These are phyloP conservation scores for Orius insidiosus DNA, from an alignment of 1,140 invertebrate genomes.

Conservation along the genomic window DNA sequence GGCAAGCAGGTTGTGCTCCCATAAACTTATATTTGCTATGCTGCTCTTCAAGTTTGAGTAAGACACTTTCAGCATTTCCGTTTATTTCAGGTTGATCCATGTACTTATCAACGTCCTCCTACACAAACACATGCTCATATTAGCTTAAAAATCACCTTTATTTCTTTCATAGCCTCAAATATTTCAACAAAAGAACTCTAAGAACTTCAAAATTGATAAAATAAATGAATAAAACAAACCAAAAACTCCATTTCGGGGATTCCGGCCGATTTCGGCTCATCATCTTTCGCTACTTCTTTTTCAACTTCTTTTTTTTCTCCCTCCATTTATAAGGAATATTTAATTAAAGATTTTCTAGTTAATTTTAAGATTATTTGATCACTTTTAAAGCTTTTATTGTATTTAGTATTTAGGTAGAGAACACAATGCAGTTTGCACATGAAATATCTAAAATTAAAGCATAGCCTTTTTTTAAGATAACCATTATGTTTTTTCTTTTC, in stretches of 20 bases:
- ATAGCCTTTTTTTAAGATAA: too few relatives aligned
- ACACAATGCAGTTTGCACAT: too few relatives aligned
- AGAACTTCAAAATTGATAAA: not conserved
- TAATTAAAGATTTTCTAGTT: too few relatives aligned
- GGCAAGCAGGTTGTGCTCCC: constrained; percentile 72
- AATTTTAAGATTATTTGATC: too few relatives aligned
- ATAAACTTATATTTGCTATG: constrained; percentile 95
- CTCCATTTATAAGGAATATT: constrained; percentile 13
- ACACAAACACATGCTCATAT: constrained; percentile 15
- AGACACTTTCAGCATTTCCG: constrained; percentile 60
- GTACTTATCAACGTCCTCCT: constrained; percentile 93
- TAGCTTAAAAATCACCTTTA: not conserved
- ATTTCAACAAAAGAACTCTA: not conserved
- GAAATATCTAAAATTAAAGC: too few relatives aligned
- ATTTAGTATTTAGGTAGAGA: too few relatives aligned
- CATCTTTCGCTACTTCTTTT: constrained; percentile 18
- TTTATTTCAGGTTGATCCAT: constrained; percentile 70
- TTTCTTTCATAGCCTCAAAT: not conserved
- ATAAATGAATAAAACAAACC: constrained; percentile 17
- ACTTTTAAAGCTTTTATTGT: too few relatives aligned
- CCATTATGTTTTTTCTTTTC: too few relatives aligned
- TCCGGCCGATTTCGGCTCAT: constrained; percentile 20
- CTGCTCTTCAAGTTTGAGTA: constrained; percentile 74
- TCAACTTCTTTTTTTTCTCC: constrained; percentile 12
- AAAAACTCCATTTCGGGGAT: constrained; percentile 27